Percentiles rank a stretch among this genome's conserved stretches.
Conservation (phyloP, 2,797 vertebrate genomes). For the Petrocephalus sullivani region DNA sequence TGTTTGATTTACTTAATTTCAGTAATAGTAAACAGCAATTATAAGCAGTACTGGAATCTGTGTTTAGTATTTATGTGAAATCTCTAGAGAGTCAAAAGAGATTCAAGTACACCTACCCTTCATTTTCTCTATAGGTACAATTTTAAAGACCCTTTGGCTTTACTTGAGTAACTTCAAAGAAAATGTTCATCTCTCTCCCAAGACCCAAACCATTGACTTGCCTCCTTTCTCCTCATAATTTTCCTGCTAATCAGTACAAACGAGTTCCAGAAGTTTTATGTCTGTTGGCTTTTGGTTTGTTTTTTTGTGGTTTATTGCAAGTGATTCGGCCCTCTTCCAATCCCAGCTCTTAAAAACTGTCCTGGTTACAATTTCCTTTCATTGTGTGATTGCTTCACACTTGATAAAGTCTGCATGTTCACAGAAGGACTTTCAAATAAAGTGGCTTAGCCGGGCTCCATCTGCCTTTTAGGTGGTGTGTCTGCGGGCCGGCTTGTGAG, state of each 20-base stretch:
- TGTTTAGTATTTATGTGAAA: not conserved
- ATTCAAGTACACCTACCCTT: not conserved
- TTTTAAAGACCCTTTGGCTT: not conserved
- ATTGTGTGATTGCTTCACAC: not conserved
- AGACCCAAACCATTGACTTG: not conserved
- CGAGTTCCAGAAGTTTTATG: not conserved
- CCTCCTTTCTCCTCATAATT: not conserved
- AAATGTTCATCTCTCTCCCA: not conserved
- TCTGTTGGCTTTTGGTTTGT: not conserved
- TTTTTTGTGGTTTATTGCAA: not conserved
- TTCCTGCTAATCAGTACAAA: not conserved
- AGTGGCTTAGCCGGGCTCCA: not conserved
- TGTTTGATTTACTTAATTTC: too few relatives aligned
- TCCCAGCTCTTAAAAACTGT: conserved; percentile 26
- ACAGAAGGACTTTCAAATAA: not conserved
- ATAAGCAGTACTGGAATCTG: not conserved
- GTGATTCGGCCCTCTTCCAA: not conserved
- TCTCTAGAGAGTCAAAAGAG: not conserved
- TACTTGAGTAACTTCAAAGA: not conserved
- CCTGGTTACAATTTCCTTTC: not conserved
- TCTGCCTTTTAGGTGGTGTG: not conserved
- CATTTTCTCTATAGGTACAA: not conserved
- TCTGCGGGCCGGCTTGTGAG: not conserved
- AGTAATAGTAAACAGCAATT: too few relatives aligned
- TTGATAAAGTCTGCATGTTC: not conserved